Evolutionary conservation across 2,113 vertebrate genomes (phyloP).

Genomic region (Acanthisitta chloris): DNA sequence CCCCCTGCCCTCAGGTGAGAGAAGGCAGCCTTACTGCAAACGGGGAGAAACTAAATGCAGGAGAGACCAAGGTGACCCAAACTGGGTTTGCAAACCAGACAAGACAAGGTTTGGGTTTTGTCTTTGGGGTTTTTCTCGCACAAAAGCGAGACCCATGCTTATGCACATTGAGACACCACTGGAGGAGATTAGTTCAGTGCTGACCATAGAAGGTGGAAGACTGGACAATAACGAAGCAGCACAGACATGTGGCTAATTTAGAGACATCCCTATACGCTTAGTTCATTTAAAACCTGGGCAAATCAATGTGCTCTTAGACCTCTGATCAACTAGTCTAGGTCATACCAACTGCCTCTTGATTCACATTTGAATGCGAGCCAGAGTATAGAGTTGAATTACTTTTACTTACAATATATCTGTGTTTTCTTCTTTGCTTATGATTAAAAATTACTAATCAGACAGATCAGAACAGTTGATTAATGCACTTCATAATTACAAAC

Average conservation of each 20-base stretch:
- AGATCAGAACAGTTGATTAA: constrained; percentile 18
- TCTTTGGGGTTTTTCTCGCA: neutral
- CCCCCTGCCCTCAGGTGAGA: no score
- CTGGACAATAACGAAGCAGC: neutral
- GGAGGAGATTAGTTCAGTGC: neutral
- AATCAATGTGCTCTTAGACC: neutral
- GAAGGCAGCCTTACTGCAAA: neutral
- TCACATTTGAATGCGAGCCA: neutral
- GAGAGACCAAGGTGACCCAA: neutral
- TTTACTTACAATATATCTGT: neutral
- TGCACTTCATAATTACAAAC: constrained; percentile 26
- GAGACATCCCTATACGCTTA: neutral
- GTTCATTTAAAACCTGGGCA: neutral
- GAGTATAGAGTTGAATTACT: neutral
- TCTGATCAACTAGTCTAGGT: neutral
- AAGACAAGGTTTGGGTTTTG: neutral
- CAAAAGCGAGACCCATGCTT: neutral
- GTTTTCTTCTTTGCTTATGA: neutral
- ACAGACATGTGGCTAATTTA: neutral
- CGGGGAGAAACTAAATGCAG: neutral
- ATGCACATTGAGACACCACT: neutral
- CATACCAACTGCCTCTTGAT: neutral
- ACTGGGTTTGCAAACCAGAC: neutral
- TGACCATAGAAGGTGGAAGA: neutral
- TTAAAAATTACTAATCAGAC: constrained; percentile 33